Percentiles rank a stretch among this genome's conserved stretches.
phyloP scores from a whole-genome alignment of 2,113 vertebrate species.

The Rhagologus leucostigma region DNA sequence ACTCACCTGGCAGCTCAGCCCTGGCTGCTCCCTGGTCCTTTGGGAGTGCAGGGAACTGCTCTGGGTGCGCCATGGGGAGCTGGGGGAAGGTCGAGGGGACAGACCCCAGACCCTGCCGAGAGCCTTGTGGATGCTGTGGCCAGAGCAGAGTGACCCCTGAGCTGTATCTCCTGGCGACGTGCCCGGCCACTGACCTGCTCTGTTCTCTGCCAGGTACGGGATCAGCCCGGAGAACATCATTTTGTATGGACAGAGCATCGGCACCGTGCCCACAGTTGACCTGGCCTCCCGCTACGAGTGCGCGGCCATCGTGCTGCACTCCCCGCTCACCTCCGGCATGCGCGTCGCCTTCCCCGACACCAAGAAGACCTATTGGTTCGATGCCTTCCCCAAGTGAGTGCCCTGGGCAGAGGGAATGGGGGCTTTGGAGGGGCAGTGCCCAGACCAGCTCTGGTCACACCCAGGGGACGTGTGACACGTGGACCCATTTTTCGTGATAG shows the following conservation, averaged over 20 bases:
- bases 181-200: not conserved
- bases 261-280: conserved; percentile 93
- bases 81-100: not conserved
- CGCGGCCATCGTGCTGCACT: conserved; percentile 91
- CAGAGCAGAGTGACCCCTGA: not conserved
- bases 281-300: conserved; percentile 94
- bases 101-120: accelerated
- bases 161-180: accelerated
- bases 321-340: conserved; percentile 94
- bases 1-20: not conserved
- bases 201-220: conserved; percentile 78
- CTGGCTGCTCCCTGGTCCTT: not conserved
- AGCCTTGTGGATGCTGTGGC: not conserved
- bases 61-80: not conserved
- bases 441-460: not conserved
- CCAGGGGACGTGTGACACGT: not conserved
- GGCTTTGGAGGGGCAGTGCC: not conserved
- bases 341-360: conserved; percentile 95
- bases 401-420: not conserved
- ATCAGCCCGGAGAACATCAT: conserved; percentile 95
- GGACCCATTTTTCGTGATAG: accelerated
- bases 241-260: conserved; percentile 93
- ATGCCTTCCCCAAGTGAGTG: conserved; percentile 95
- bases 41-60: not conserved
- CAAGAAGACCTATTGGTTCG: conserved; percentile 97